A percentile compares a stretch with the other conserved stretches of the same genome.
Conservation (phyloP, 2,888 invertebrate genomes). For the Sminthurides aquaticus region DNA sequence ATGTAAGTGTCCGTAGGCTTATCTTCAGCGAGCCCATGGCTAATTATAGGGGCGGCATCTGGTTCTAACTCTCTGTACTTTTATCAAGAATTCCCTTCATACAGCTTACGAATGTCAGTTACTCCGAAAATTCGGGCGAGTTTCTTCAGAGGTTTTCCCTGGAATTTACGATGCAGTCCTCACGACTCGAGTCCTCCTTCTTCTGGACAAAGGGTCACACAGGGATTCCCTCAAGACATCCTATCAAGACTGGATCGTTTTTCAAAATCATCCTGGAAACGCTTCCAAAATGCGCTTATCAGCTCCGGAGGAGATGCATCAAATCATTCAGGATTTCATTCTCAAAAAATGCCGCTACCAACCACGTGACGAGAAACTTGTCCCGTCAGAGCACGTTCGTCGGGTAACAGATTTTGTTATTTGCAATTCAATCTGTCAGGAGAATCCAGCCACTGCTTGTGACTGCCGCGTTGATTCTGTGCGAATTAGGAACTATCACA, state of each 20-base stretch:
- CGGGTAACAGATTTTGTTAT: constrained; percentile 1
- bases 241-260: constrained; percentile 7
- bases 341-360: background rate
- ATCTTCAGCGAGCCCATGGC: too few relatives aligned
- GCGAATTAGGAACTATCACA: constrained; percentile 16
- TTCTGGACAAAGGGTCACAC: constrained; percentile 1
- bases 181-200: background rate
- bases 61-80: too few relatives aligned
- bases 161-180: constrained; percentile 11
- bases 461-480: constrained; percentile 3
- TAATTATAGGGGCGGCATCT: too few relatives aligned
- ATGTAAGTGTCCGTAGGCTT: too few relatives aligned
- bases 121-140: background rate
- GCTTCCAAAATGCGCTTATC: background rate
- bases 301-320: background rate
- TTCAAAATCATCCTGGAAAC: background rate
- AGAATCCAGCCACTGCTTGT: constrained; percentile 8
- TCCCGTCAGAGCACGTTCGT: background rate
- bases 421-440: constrained; percentile 7
- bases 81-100: constrained; percentile 16
- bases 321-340: background rate
- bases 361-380: background rate
- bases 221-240: background rate
- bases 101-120: constrained; percentile 13
- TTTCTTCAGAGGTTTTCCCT: background rate